Percentiles rank a stretch among this genome's conserved stretches.
phyloP scores from a whole-genome alignment of 2,797 vertebrate genomes.

The Salarias fasciatus region DNA sequence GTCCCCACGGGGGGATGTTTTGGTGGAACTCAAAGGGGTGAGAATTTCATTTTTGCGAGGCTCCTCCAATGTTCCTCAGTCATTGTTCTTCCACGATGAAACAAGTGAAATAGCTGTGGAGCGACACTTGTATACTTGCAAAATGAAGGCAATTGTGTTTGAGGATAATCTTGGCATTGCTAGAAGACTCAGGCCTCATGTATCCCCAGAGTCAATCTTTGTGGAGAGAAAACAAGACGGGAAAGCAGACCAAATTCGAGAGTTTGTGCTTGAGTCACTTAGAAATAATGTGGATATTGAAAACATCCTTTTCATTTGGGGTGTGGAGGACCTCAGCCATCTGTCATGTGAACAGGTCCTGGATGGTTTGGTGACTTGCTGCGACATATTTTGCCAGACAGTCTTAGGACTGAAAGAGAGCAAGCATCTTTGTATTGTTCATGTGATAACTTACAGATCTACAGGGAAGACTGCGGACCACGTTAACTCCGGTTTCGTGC shows the following conservation, averaged over 20 bases:
- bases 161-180: slow-evolving; percentile 85
- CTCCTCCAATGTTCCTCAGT: slow-evolving; percentile 59
- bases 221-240: slow-evolving; percentile 47
- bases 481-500: slow-evolving; percentile 84
- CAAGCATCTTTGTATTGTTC: slow-evolving; percentile 58
- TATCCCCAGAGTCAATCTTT: slow-evolving; percentile 70
- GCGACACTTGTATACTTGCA: slow-evolving; percentile 13
- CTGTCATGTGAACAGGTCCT: slow-evolving; percentile 72
- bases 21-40: slow-evolving; percentile 85
- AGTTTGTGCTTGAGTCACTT: slow-evolving; percentile 62
- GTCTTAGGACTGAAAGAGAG: slow-evolving; percentile 81
- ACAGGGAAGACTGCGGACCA: slow-evolving; percentile 81
- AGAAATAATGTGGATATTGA: slow-evolving; percentile 50
- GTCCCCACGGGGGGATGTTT: slow-evolving; percentile 78
- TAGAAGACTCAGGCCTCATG: slow-evolving; percentile 75
- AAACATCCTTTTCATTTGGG: slow-evolving; percentile 86
- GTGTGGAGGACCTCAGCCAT: slow-evolving; percentile 79
- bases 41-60: slow-evolving; percentile 80
- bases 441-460: slow-evolving; percentile 85
- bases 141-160: slow-evolving; percentile 84
- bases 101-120: slow-evolving; percentile 53
- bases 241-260: slow-evolving; percentile 36
- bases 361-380: slow-evolving; percentile 80
- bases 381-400: slow-evolving; percentile 84
- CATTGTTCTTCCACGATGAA: slow-evolving; percentile 85